These are phyloP conservation scores for Drosophila serrata DNA, from an alignment of 1,140 invertebrate genomes.

Conservation along the genomic window DNA sequence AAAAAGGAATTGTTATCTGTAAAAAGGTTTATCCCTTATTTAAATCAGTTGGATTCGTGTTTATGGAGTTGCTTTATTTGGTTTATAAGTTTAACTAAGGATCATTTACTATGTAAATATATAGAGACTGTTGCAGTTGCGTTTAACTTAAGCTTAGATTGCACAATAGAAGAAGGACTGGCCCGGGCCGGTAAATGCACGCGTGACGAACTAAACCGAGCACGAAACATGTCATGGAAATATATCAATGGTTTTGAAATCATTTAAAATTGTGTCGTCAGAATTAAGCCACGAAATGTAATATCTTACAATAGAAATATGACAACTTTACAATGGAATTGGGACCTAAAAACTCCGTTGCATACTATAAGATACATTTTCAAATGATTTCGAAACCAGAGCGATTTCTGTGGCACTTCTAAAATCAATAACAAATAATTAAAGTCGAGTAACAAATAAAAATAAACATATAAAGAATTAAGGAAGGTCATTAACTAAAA, in stretches of 20 bases:
- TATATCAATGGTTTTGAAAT: not conserved
- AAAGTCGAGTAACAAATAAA: constrained; percentile 46
- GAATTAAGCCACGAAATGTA: not conserved
- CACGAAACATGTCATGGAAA: constrained; percentile 22
- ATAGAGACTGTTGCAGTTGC: constrained; percentile 53
- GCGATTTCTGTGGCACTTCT: constrained; percentile 10
- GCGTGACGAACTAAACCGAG: constrained; percentile 32
- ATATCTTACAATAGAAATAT: not conserved
- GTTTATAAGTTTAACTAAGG: constrained; percentile 71
- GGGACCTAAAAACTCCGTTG: not conserved
- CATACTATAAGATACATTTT: not conserved
- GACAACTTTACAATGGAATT: constrained; percentile 7
- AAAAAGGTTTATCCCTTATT: not conserved
- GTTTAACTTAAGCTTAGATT: constrained; percentile 71
- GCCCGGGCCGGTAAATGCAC: constrained; percentile 57
- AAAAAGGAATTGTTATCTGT: too few species aligned
- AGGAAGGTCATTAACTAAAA: constrained; percentile 21
- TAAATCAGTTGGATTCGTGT: constrained; percentile 18
- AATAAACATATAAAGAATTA: constrained; percentile 42
- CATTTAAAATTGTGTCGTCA: not conserved
- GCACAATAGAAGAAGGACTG: constrained; percentile 61
- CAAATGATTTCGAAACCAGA: not conserved
- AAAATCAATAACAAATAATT: constrained; percentile 68
- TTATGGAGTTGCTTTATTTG: constrained; percentile 70
- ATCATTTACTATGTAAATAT: constrained; percentile 67